A percentile compares a stretch with the other conserved stretches of the same genome.
Conservation (phyloP, 2,797 vertebrate species). For the Schizopygopsis pylzovi region DNA sequence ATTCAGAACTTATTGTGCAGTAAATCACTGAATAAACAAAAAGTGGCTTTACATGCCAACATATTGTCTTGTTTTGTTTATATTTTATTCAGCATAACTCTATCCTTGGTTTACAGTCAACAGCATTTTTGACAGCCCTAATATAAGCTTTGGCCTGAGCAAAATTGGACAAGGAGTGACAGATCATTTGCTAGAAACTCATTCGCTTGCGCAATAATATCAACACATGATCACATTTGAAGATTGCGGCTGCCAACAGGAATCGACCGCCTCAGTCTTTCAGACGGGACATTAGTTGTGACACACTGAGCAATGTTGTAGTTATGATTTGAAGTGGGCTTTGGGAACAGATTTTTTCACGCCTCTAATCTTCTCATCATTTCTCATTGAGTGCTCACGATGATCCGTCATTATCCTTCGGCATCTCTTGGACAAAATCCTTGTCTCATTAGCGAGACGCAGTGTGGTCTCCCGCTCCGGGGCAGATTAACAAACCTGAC, state of each 20-base stretch:
- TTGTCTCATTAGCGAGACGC: constrained; percentile 49
- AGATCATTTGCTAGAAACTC: constrained; percentile 7
- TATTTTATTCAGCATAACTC: neutral
- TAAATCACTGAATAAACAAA: neutral
- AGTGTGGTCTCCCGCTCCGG: constrained; percentile 39
- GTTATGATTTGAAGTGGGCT: constrained; percentile 21
- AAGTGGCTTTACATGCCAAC: neutral
- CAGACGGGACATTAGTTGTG: constrained; percentile 38
- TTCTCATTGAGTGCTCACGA: constrained; percentile 25
- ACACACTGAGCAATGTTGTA: neutral
- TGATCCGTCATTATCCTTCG: constrained; percentile 30
- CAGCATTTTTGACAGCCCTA: neutral
- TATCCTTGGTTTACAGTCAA: neutral
- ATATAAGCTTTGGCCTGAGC: neutral
- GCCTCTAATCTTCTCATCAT: constrained; percentile 42
- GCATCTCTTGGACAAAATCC: constrained; percentile 55
- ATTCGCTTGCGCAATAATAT: neutral
- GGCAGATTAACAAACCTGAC: constrained; percentile 61
- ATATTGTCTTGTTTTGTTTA: neutral
- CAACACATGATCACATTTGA: constrained; percentile 3
- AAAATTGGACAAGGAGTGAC: neutral
- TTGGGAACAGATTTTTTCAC: constrained; percentile 30
- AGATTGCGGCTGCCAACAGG: constrained; percentile 14
- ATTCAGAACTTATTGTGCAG: neutral
- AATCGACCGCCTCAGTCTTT: constrained; percentile 29